A percentile compares a stretch with the other conserved stretches of the same genome.
These are phyloP conservation scores for Athalia cordata DNA, from an alignment of 2,888 invertebrate genomes.

Conservation along the genomic window DNA sequence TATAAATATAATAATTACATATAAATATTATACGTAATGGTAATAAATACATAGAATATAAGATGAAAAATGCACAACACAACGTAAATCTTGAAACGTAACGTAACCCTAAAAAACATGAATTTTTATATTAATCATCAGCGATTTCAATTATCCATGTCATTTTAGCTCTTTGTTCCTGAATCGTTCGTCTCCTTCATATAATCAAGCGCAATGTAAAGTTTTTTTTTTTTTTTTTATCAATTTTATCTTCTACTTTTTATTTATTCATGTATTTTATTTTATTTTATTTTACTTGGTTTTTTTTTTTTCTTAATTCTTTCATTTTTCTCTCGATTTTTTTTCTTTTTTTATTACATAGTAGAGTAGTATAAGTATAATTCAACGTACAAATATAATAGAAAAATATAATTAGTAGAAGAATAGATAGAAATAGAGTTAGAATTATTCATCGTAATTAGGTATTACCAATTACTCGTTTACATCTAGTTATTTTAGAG, in stretches of 20 bases:
- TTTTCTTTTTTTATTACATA: conserved; percentile 49
- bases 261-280: conserved; percentile 50
- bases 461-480: neutral
- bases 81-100: conserved; percentile 53
- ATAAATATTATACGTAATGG: neutral
- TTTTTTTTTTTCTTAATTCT: neutral
- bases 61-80: conserved; percentile 36
- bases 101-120: conserved; percentile 49
- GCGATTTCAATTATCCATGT: conserved; percentile 53
- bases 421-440: conserved; percentile 58
- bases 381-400: conserved; percentile 74
- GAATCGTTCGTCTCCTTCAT: neutral
- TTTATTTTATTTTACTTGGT: conserved; percentile 48
- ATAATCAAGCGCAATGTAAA: conserved; percentile 4
- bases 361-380: conserved; percentile 68
- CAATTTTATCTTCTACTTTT: conserved; percentile 30
- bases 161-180: conserved; percentile 19
- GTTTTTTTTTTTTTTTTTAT: neutral
- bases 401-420: conserved; percentile 71
- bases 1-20: conserved; percentile 1
- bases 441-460: conserved; percentile 64
- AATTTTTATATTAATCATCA: conserved; percentile 30
- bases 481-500: neutral
- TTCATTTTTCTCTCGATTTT: conserved; percentile 33
- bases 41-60: conserved; percentile 15